Evolutionary conservation across 2,888 invertebrate genomes (phyloP).

Genomic region (Abscondita cerata): DNA sequence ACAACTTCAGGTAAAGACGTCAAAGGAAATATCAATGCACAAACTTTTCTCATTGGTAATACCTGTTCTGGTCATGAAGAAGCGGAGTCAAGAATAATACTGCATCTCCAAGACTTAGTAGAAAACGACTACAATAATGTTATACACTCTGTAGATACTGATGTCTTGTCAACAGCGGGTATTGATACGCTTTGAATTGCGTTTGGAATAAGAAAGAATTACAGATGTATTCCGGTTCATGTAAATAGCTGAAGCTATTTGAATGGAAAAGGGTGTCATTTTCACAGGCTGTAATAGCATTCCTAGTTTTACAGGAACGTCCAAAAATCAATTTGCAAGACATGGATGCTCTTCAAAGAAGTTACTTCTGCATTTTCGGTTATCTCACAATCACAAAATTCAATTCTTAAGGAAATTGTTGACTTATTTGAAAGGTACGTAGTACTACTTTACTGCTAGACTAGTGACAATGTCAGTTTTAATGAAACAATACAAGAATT

Average conservation of each 20-base stretch:
- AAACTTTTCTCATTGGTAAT: neutral
- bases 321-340: too few species aligned
- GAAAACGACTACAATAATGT: too few species aligned
- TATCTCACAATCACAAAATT: neutral
- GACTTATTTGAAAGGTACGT: neutral
- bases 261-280: too few species aligned
- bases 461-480: neutral
- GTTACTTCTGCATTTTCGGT: conserved; percentile 1
- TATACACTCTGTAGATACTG: too few species aligned
- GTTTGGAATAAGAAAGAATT: conserved; percentile 1
- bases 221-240: conserved; percentile 4
- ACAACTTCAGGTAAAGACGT: neutral
- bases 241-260: too few species aligned
- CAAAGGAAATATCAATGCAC: neutral
- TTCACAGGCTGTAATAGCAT: too few species aligned
- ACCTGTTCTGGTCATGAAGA: too few species aligned
- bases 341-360: conserved; percentile 1
- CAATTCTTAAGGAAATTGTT: neutral
- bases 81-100: too few species aligned
- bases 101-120: too few species aligned
- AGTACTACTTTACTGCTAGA: neutral
- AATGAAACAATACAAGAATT: neutral
- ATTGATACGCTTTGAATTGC: conserved; percentile 2
- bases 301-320: too few species aligned
- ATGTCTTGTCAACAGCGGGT: conserved; percentile 5